Base-by-base conservation (phyloP, 2,888 invertebrate species). In the Dynastes hyllus region DNA sequence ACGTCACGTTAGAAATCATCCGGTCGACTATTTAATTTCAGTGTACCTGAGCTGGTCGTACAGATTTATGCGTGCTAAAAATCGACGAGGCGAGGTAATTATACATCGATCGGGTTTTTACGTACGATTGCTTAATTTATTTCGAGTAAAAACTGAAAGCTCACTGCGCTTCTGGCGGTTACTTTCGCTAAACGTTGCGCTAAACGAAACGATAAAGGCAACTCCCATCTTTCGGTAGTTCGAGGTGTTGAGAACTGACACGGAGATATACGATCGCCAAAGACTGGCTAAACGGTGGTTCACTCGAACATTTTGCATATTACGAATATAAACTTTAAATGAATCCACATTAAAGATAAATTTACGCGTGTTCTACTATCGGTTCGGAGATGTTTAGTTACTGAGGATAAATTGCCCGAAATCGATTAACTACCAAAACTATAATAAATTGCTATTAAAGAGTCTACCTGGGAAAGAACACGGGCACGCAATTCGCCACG, bases 261-360 rank as follows among this genome's bases (percentile, higher is more conserved):
- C 40, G 53, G 75, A 79, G 75, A 80, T 66, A 76, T 81, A 78
- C 58, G 79, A 78, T 80, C 66, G 80, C 76, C 78, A 32, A 58
- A 11, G 55, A 27, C 50, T 37, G 53, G 37, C 37, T 76, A 76
- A 80, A 78, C 81, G 80, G 82, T 81, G 80, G 78, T 79, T 79
- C 71, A 70, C 80, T 69, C 45, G 81, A 81, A 76, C 80, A 79
- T 82, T 86, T 85, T 82, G 84, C 85, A 86, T 86, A 86, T 85
- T 86, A 83, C 81, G 77, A 79, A 82, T 83, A 86, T 85, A 85
- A 85, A 85, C 78, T 84, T 85, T 84, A 86, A 86, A 84, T 85
- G 85, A 85, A 84, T 83, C 83, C 81, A 83, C 83, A 82, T 83
- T 85, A 83, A 83, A 84, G 84, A 84, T 85, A 83, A 85, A 86